Percentiles rank a stretch among this genome's conserved stretches.
Evolutionary conservation across 2,113 vertebrate species (phyloP).

Genomic region (Perognathus longimembris): DNA sequence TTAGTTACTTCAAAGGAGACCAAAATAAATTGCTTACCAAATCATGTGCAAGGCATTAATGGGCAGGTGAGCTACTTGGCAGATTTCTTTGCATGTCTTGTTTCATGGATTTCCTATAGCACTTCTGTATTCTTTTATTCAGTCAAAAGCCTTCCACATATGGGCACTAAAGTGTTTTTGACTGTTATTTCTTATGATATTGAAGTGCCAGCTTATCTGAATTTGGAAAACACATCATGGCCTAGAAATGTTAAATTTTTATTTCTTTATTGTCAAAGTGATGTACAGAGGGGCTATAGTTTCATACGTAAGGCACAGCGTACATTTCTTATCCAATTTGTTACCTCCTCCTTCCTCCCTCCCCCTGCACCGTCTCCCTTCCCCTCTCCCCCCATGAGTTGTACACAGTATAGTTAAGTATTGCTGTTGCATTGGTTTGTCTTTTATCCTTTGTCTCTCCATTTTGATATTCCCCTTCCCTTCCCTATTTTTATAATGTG

Average conservation of each 20-base stretch:
- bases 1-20: slow-evolving; percentile 2
- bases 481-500: background rate
- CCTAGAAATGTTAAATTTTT: no score
- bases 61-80: background rate
- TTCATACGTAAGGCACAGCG: no score
- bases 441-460: no score
- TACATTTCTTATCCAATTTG: no score
- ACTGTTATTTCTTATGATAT: background rate
- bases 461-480: no score
- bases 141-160: background rate
- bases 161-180: slow-evolving; percentile 5
- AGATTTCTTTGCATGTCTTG: slow-evolving; percentile 2
- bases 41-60: background rate
- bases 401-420: no score
- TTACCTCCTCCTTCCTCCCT: no score
- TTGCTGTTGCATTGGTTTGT: no score
- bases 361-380: no score
- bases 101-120: background rate
- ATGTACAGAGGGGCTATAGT: no score
- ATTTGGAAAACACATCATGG: background rate
- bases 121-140: background rate
- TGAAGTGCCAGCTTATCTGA: background rate
- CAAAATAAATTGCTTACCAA: background rate
- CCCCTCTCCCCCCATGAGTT: no score
- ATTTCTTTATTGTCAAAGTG: no score